phyloP scores from a whole-genome alignment of 2,797 vertebrate genomes.

The Tangara arthus region DNA sequence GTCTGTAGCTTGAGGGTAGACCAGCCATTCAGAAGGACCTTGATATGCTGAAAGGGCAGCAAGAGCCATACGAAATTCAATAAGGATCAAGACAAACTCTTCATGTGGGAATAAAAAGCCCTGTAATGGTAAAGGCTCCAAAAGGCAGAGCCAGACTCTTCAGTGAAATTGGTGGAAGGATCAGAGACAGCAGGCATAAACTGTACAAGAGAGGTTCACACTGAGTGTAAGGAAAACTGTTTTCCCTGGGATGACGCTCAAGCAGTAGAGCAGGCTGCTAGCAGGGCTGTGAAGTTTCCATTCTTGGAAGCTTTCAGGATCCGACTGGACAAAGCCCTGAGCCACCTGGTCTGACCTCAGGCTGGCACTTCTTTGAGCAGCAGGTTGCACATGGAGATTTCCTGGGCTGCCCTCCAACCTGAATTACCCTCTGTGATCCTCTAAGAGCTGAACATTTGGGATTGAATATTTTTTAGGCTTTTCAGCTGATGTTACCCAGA shows the following conservation, averaged over 20 bases:
- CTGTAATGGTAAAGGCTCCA: not conserved
- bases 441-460: not conserved
- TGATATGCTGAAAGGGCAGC: not conserved
- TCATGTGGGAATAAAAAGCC: not conserved
- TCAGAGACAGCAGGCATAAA: not conserved
- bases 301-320: not conserved
- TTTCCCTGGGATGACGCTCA: not conserved
- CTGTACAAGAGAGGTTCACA: not conserved
- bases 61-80: rapidly evolving
- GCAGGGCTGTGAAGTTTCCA: not conserved
- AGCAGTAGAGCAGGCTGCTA: not conserved
- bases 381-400: not conserved
- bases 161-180: not conserved
- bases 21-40: not conserved
- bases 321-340: not conserved
- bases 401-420: not conserved
- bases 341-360: not conserved
- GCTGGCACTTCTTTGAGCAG: not conserved
- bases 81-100: not conserved
- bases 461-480: not conserved
- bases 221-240: not conserved
- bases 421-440: not conserved
- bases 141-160: not conserved
- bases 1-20: not conserved
- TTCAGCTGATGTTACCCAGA: not conserved